phyloP scores from a whole-genome alignment of 1,140 invertebrate species.

The Phocides pigmalion region DNA sequence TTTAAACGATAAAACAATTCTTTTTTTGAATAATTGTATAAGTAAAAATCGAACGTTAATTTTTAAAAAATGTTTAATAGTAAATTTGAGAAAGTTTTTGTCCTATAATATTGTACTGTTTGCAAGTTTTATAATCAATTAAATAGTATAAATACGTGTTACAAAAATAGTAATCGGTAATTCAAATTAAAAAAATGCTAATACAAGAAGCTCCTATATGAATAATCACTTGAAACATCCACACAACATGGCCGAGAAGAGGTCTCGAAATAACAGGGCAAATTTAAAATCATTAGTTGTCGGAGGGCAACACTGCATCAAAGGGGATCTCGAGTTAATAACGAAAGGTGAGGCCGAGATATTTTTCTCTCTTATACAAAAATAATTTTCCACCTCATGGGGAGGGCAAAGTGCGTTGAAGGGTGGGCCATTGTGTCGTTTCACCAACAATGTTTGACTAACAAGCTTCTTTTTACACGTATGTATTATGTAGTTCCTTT shows the following conservation, averaged over 20 bases:
- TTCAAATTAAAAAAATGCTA: not conserved
- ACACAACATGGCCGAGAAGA: slow-evolving; percentile 42
- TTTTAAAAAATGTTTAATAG: no score
- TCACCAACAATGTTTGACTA: slow-evolving; percentile 52
- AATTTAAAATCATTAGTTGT: slow-evolving; percentile 77
- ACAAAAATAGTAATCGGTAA: not conserved
- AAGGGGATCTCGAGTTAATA: slow-evolving; percentile 76
- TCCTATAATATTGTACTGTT: no score
- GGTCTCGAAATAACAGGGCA: slow-evolving; percentile 62
- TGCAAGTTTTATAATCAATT: no score
- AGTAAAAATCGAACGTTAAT: no score
- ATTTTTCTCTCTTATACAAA: slow-evolving; percentile 71
- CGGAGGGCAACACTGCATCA: slow-evolving; percentile 67
- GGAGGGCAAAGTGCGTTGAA: slow-evolving; percentile 36
- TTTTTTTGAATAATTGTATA: no score
- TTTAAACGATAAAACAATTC: no score
- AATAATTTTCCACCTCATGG: slow-evolving; percentile 63
- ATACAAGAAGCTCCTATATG: slow-evolving; percentile 17
- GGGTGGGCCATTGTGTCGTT: slow-evolving; percentile 52
- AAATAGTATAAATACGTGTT: not conserved
- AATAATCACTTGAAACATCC: slow-evolving; percentile 42
- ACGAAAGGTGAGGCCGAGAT: slow-evolving; percentile 72
- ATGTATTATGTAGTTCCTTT: slow-evolving; percentile 12
- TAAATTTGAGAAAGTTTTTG: no score
- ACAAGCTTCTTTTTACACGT: slow-evolving; percentile 45